Percentiles rank a stretch among this genome's conserved stretches.
Evolutionary conservation across 2,888 invertebrate genomes (phyloP).

Genomic region (Lampropteryx suffumata): DNA sequence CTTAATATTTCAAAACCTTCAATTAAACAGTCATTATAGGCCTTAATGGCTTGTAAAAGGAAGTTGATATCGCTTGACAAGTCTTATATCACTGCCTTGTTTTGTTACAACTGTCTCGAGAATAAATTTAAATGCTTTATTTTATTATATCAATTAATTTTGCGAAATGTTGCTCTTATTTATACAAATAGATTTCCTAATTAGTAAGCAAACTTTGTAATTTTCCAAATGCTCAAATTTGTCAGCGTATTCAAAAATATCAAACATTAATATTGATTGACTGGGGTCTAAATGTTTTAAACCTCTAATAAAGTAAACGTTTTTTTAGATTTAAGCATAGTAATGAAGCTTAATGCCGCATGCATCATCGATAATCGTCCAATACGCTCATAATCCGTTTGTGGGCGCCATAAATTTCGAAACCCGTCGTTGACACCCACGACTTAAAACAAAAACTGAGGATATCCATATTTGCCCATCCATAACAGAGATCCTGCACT

Average conservation of each 20-base stretch:
- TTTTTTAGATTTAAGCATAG: slow-evolving; percentile 20
- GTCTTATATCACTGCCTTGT: slow-evolving; percentile 26
- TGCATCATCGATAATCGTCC: slow-evolving; percentile 38
- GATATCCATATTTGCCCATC: slow-evolving; percentile 68
- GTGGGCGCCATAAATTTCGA: slow-evolving; percentile 53
- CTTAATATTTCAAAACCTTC: slow-evolving; percentile 29
- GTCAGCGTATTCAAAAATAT: slow-evolving; percentile 15
- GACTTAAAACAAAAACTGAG: slow-evolving; percentile 60
- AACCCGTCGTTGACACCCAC: slow-evolving; percentile 53
- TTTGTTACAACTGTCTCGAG: slow-evolving; percentile 11
- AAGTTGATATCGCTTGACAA: slow-evolving; percentile 31
- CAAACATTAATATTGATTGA: slow-evolving; percentile 18
- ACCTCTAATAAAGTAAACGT: slow-evolving; percentile 23
- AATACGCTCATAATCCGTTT: slow-evolving; percentile 44
- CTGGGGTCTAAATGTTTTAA: slow-evolving; percentile 14
- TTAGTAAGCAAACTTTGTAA: neutral
- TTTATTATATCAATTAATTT: slow-evolving; percentile 5
- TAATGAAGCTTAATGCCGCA: slow-evolving; percentile 37
- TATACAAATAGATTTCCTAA: slow-evolving; percentile 3
- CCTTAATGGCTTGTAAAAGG: slow-evolving; percentile 36
- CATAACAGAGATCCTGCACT: slow-evolving; percentile 74
- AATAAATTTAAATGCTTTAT: slow-evolving; percentile 18
- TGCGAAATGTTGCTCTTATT: neutral
- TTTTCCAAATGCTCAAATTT: slow-evolving; percentile 15
- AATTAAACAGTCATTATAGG: slow-evolving; percentile 29